Percentiles rank a stretch among this genome's conserved stretches.
phyloP scores from a whole-genome alignment of 2,888 invertebrate genomes.

The Gandaritis pyraliata region DNA sequence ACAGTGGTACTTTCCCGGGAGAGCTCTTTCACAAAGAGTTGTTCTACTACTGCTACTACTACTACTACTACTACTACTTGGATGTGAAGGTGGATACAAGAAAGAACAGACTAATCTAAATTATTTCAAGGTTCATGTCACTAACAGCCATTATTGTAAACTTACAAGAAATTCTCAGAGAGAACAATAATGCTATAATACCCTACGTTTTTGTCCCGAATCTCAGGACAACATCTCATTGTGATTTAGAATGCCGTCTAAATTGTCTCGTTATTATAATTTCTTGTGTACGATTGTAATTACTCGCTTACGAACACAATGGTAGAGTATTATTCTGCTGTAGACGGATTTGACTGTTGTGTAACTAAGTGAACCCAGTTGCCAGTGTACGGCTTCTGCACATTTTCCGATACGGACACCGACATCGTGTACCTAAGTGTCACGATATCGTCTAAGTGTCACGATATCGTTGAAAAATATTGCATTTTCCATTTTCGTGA shows the following conservation, averaged over 20 bases:
- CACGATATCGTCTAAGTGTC: too few species aligned
- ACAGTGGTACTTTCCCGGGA: too few species aligned
- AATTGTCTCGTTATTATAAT: slow-evolving; percentile 10
- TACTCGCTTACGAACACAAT: slow-evolving; percentile 2
- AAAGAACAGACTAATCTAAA: not conserved
- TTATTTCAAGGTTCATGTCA: not conserved
- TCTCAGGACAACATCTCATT: slow-evolving; percentile 3
- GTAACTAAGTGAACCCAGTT: too few species aligned
- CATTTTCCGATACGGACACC: too few species aligned
- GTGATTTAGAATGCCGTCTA: slow-evolving; percentile 8
- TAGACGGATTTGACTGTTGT: slow-evolving; percentile 2
- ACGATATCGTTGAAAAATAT: too few species aligned
- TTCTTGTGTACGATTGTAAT: slow-evolving; percentile 8
- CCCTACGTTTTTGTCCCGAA: slow-evolving; percentile 10
- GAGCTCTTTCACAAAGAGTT: too few species aligned
- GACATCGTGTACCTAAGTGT: too few species aligned
- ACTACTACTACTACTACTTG: too few species aligned
- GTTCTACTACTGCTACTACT: too few species aligned
- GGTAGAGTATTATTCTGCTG: slow-evolving; percentile 4
- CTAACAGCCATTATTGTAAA: not conserved
- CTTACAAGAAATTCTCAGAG: not conserved
- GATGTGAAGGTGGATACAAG: too few species aligned
- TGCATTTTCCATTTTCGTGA: too few species aligned
- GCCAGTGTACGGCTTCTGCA: too few species aligned
- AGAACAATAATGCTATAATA: slow-evolving; percentile 11